Conservation (phyloP, 1,140 invertebrate genomes). For the Zaprionus ornatus region DNA sequence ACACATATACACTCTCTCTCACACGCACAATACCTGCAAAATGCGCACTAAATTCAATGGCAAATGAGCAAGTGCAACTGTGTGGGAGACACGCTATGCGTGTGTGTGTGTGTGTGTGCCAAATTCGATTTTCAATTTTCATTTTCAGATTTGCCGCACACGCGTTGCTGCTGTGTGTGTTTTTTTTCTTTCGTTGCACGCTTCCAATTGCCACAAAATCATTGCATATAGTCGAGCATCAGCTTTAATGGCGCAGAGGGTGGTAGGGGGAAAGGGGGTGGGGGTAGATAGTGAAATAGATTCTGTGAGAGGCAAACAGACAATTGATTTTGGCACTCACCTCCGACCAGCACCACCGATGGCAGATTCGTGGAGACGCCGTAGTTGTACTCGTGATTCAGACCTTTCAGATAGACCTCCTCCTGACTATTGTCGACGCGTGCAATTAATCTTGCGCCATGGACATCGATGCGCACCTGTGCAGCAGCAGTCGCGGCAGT, state of each 20-base stretch:
- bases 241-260: slow-evolving; percentile 60
- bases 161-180: slow-evolving; percentile 11
- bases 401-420: slow-evolving; percentile 91
- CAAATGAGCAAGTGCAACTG: slow-evolving; percentile 60
- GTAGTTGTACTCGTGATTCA: slow-evolving; percentile 92
- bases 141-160: slow-evolving; percentile 60
- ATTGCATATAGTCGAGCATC: slow-evolving; percentile 50
- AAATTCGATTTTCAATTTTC: slow-evolving; percentile 76
- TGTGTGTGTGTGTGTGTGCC: slow-evolving; percentile 13
- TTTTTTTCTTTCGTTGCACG: slow-evolving; percentile 35
- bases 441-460: slow-evolving; percentile 91
- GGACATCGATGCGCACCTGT: slow-evolving; percentile 92
- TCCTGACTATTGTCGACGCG: slow-evolving; percentile 92
- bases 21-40: slow-evolving; percentile 30
- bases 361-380: slow-evolving; percentile 92
- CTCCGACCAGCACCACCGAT: slow-evolving; percentile 94
- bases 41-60: slow-evolving; percentile 54
- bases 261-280: background rate
- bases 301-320: slow-evolving; percentile 18
- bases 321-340: slow-evolving; percentile 85
- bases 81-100: slow-evolving; percentile 12
- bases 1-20: background rate
- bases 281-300: background rate
- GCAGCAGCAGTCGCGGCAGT: slow-evolving; percentile 15
- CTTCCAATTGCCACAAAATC: slow-evolving; percentile 39